These are phyloP conservation scores for Tipula unca DNA, from an alignment of 2,888 invertebrate species.

Conservation along the genomic window DNA sequence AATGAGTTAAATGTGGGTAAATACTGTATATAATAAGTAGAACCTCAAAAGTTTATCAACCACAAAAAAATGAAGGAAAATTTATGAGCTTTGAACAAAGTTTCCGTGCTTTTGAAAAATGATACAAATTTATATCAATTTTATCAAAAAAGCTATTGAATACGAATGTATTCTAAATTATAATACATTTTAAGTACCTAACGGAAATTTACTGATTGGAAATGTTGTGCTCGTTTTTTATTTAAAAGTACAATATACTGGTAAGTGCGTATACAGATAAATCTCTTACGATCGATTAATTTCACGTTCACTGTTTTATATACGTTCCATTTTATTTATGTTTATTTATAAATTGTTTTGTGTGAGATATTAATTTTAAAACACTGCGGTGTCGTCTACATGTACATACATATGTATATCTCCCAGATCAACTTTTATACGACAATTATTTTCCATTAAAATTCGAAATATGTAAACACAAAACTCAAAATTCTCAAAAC, in stretches of 20 bases:
- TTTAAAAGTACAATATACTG: background rate
- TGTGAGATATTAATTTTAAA: background rate
- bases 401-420: too few relatives aligned
- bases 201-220: background rate
- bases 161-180: background rate
- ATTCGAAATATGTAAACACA: background rate
- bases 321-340: background rate
- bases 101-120: background rate
- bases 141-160: background rate
- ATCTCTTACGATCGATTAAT: background rate
- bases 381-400: too few relatives aligned
- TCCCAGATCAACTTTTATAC: background rate
- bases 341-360: background rate
- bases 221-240: background rate
- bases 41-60: background rate
- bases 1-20: background rate
- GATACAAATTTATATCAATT: background rate
- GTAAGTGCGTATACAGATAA: background rate
- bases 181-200: background rate
- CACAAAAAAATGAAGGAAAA: background rate
- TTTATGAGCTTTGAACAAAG: constrained; percentile 1
- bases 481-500: background rate
- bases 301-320: background rate
- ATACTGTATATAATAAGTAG: background rate
- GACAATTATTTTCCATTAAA: background rate